These are phyloP conservation scores for Otolemur garnettii DNA, from an alignment of 2,113 vertebrate species.

Conservation along the genomic window DNA sequence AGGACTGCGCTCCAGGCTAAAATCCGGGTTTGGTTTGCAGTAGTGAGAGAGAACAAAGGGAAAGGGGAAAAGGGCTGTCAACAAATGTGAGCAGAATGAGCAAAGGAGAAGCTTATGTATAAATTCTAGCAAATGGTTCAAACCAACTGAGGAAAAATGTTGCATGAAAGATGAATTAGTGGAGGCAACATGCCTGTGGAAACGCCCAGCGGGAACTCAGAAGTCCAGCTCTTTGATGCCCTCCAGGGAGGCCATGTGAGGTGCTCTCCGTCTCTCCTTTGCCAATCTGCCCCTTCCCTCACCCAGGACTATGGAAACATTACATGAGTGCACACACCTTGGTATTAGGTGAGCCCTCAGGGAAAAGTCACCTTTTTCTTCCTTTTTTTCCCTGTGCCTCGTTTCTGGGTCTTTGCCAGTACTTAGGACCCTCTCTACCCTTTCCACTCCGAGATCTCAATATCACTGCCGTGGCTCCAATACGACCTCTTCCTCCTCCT, in stretches of 20 bases:
- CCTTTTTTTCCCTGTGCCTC: background rate
- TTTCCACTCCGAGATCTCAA: background rate
- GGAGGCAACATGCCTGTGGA: background rate
- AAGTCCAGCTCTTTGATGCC: background rate
- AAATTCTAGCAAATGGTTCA: background rate
- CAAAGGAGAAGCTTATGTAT: background rate
- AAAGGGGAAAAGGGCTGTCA: background rate
- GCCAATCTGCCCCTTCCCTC: background rate
- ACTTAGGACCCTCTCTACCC: background rate
- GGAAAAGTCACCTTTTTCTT: background rate
- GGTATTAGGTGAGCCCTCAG: background rate
- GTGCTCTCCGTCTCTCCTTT: background rate
- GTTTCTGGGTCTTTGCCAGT: background rate
- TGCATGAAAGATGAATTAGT: background rate
- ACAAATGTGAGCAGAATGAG: conserved; percentile 13
- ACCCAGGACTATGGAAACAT: background rate
- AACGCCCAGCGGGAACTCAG: background rate
- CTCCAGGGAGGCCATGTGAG: accelerated
- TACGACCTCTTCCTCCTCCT: background rate
- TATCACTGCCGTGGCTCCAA: background rate
- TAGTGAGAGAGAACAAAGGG: conserved; percentile 1
- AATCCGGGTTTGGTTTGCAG: background rate
- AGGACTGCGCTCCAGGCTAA: background rate
- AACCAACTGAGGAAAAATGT: background rate
- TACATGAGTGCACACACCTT: background rate